Evolutionary conservation across 2,797 vertebrate genomes (phyloP).

Genomic region (Cercopithecus petaurista): DNA sequence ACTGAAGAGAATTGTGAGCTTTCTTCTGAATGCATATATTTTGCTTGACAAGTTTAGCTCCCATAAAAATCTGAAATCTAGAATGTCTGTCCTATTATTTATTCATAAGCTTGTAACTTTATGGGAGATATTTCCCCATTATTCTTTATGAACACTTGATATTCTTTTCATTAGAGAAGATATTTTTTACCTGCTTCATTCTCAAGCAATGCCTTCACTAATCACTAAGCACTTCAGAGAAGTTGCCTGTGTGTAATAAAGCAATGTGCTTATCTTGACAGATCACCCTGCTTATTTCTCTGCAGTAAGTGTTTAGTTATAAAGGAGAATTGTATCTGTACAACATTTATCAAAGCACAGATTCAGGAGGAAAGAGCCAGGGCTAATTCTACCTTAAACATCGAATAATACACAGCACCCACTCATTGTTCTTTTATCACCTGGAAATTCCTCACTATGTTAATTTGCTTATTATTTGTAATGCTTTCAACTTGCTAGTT

Average conservation of each 20-base stretch:
- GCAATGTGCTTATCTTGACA: not conserved
- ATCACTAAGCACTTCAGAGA: not conserved
- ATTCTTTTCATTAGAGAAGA: not conserved
- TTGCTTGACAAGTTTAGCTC: slow-evolving; percentile 54
- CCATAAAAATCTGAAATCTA: slow-evolving; percentile 24
- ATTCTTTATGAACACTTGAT: not conserved
- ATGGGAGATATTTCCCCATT: not conserved
- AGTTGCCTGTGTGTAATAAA: not conserved
- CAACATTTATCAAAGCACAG: not conserved
- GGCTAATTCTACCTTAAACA: not conserved
- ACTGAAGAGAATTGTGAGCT: slow-evolving; percentile 9
- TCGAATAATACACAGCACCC: not conserved
- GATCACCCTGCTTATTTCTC: not conserved
- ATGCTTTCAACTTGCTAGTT: not conserved
- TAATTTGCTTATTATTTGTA: not conserved
- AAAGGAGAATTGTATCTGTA: not conserved
- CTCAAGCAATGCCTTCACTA: not conserved
- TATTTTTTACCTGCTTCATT: not conserved
- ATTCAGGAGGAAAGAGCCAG: not conserved
- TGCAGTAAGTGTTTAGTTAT: not conserved
- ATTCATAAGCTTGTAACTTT: slow-evolving; percentile 1
- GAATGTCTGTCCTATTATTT: not conserved
- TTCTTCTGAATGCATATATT: slow-evolving; percentile 57
- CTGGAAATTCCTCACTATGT: not conserved
- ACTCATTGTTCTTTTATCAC: not conserved